Evolutionary conservation across 2,113 vertebrate species (phyloP).

Genomic region (Muntiacus reevesi): DNA sequence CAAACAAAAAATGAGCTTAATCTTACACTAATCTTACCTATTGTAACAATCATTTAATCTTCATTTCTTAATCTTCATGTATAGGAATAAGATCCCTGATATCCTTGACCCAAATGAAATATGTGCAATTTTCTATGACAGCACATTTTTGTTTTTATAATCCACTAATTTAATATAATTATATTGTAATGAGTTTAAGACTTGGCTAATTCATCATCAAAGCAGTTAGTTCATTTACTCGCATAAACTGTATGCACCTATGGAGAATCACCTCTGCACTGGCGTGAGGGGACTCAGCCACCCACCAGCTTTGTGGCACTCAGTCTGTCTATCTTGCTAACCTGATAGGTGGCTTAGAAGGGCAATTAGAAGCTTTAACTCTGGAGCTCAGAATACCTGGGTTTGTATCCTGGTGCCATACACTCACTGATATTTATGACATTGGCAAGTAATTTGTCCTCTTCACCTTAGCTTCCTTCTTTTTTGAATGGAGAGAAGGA

Average conservation of each 20-base stretch:
- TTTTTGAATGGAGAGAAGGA: neutral
- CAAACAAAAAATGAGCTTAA: neutral
- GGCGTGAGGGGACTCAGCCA: fast-evolving
- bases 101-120: conserved; percentile 26
- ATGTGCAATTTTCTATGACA: neutral
- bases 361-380: neutral
- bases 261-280: neutral
- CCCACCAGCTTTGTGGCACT: neutral
- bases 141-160: conserved; percentile 45
- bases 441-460: neutral
- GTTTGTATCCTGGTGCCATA: neutral
- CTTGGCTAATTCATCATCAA: conserved; percentile 37
- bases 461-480: neutral
- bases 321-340: neutral
- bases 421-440: neutral
- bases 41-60: neutral
- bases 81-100: neutral
- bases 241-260: neutral
- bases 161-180: conserved; percentile 51
- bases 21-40: neutral
- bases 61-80: neutral
- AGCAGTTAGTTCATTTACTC: conserved; percentile 6
- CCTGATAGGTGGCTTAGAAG: neutral
- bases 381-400: neutral
- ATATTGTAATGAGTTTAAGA: neutral